Evolutionary conservation across 37 sponge, comb jelly and placozoan genomes (phyloP).

Genomic region (Aplysina aerophoba): DNA sequence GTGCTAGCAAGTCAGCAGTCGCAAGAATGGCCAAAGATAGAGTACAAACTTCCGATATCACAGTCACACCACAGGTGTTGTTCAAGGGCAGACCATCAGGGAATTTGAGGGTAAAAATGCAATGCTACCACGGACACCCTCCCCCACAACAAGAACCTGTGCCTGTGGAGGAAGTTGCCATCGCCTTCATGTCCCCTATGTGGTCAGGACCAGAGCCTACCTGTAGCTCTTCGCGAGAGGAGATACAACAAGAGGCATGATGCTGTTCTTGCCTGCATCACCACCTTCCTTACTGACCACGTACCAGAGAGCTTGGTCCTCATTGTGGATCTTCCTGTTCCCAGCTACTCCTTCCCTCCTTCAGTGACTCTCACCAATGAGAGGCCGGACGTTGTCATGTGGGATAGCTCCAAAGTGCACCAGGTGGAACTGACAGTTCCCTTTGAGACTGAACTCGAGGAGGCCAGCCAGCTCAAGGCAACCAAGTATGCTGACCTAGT

Average conservation of each 20-base stretch:
- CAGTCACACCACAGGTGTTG: too few relatives aligned
- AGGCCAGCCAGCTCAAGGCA: too few relatives aligned
- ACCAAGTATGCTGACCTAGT: too few relatives aligned
- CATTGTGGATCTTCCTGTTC: not conserved
- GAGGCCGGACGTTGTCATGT: too few relatives aligned
- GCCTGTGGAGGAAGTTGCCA: not conserved
- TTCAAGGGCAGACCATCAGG: not conserved
- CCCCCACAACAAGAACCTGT: not conserved
- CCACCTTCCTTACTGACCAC: too few relatives aligned
- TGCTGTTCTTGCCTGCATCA: not conserved
- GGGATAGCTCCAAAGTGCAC: too few relatives aligned
- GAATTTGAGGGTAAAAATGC: not conserved
- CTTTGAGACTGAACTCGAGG: too few relatives aligned
- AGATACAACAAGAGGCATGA: not conserved
- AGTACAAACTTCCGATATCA: too few relatives aligned
- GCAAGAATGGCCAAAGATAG: too few relatives aligned
- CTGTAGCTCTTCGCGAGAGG: not conserved
- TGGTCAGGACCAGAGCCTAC: not conserved
- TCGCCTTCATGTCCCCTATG: slow-evolving; percentile 3
- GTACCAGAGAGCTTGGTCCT: not conserved
- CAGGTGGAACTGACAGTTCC: too few relatives aligned
- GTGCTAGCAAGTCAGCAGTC: too few relatives aligned
- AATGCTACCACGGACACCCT: not conserved
- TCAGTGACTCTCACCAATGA: too few relatives aligned
- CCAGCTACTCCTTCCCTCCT: not conserved